Evolutionary conservation across 1,140 invertebrate genomes (phyloP).

Genomic region (Lepidotrigona ventralis): DNA sequence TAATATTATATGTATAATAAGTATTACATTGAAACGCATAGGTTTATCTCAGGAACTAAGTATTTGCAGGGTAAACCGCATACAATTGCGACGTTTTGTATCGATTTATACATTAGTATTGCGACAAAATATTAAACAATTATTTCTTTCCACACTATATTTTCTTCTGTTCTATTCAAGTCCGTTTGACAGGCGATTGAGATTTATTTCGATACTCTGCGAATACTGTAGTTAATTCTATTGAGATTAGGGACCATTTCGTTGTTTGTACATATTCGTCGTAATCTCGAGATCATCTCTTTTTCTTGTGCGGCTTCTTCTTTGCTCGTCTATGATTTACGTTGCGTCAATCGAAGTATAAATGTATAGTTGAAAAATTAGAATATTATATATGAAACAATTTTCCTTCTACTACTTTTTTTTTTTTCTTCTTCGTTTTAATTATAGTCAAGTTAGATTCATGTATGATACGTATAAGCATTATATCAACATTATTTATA

Average conservation of each 20-base stretch:
- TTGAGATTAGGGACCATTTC: constrained; percentile 54
- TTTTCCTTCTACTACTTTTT: no score
- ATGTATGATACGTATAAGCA: neutral
- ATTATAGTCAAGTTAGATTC: neutral
- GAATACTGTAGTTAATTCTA: constrained; percentile 40
- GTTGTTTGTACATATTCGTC: constrained; percentile 56
- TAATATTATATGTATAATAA: neutral
- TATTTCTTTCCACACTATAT: neutral
- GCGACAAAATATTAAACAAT: neutral
- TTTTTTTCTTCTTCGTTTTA: neutral
- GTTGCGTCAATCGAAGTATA: constrained; percentile 5
- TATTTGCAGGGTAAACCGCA: constrained; percentile 42
- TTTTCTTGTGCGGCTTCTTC: neutral
- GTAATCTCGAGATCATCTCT: constrained; percentile 20
- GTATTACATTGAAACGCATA: constrained; percentile 13
- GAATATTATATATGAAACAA: neutral
- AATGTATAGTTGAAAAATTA: neutral
- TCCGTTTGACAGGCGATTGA: neutral
- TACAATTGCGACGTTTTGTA: constrained; percentile 4
- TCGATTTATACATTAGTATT: neutral
- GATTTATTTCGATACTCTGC: constrained; percentile 33
- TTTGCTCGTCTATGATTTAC: neutral
- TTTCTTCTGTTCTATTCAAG: neutral
- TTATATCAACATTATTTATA: neutral
- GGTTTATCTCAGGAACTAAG: constrained; percentile 18